Conservation (phyloP, 2,888 invertebrate genomes). For the Acleris emargana region DNA sequence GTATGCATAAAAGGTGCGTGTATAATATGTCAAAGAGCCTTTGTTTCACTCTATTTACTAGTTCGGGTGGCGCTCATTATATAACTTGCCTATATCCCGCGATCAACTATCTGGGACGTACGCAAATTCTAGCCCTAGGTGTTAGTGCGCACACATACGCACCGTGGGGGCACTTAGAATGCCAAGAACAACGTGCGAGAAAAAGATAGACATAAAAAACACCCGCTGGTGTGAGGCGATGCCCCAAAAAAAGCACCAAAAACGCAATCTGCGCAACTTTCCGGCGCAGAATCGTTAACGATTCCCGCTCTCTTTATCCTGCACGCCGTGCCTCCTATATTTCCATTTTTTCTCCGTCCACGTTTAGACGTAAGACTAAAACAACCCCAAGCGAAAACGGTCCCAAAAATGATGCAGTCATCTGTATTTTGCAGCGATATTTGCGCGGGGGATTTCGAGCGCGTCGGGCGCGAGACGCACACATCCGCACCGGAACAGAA, state of each 20-base stretch:
- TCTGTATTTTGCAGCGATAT: slow-evolving; percentile 38
- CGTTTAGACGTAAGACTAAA: slow-evolving; percentile 77
- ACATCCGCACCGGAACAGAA: slow-evolving; percentile 82
- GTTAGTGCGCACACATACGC: slow-evolving; percentile 64
- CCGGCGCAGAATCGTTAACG: slow-evolving; percentile 85
- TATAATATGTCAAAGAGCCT: slow-evolving; percentile 60
- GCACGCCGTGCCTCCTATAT: slow-evolving; percentile 81
- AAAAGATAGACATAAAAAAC: slow-evolving; percentile 81
- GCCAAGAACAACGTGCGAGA: slow-evolving; percentile 72
- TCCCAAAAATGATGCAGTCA: slow-evolving; percentile 36
- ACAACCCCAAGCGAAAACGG: slow-evolving; percentile 45
- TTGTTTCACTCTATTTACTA: slow-evolving; percentile 75
- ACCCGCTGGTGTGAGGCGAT: slow-evolving; percentile 80
- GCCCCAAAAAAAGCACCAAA: slow-evolving; percentile 85
- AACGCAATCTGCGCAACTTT: slow-evolving; percentile 85
- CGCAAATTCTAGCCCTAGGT: slow-evolving; percentile 81
- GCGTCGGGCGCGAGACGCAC: slow-evolving; percentile 71
- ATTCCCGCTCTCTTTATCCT: slow-evolving; percentile 83
- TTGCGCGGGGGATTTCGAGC: slow-evolving; percentile 63
- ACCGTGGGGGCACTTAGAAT: slow-evolving; percentile 48
- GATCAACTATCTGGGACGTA: slow-evolving; percentile 77
- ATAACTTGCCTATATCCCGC: slow-evolving; percentile 58
- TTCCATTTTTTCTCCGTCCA: slow-evolving; percentile 81
- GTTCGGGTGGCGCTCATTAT: slow-evolving; percentile 69
- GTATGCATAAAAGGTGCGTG: slow-evolving; percentile 1